phyloP scores from a whole-genome alignment of 2,797 vertebrate species.

The Bovichtus diacanthus region DNA sequence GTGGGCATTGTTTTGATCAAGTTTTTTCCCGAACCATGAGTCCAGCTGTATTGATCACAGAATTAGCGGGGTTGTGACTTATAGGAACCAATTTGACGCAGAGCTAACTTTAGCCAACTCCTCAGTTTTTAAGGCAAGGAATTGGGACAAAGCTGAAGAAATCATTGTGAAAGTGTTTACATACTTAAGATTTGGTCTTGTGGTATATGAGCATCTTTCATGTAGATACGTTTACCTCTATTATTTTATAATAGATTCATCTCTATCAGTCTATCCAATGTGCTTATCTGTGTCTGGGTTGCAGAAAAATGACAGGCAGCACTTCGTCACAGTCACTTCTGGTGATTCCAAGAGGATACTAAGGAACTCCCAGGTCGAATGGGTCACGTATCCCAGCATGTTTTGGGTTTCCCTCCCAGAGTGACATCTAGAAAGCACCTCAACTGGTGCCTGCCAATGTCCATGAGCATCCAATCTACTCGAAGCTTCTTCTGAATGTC shows the following conservation, averaged over 20 bases:
- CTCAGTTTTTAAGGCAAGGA: neutral
- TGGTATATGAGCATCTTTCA: neutral
- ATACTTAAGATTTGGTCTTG: neutral
- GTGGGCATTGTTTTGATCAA: neutral
- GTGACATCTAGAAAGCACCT: neutral
- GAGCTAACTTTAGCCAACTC: neutral
- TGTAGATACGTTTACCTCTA: neutral
- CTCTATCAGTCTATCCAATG: neutral
- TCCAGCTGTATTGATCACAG: neutral
- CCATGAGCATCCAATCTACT: neutral
- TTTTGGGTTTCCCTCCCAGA: constrained; percentile 8
- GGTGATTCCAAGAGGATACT: neutral
- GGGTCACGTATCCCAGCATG: neutral
- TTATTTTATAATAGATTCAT: neutral
- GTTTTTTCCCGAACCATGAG: neutral
- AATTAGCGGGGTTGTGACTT: neutral
- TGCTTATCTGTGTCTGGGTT: neutral
- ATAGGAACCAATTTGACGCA: neutral
- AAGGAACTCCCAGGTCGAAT: neutral
- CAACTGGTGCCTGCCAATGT: neutral
- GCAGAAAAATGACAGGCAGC: neutral
- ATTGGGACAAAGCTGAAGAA: neutral
- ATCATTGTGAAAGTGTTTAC: neutral
- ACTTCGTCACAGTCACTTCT: neutral
- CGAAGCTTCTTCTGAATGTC: neutral